These are phyloP conservation scores for Steinernema hermaphroditum DNA, from an alignment of 2,888 invertebrate species.

Conservation along the genomic window DNA sequence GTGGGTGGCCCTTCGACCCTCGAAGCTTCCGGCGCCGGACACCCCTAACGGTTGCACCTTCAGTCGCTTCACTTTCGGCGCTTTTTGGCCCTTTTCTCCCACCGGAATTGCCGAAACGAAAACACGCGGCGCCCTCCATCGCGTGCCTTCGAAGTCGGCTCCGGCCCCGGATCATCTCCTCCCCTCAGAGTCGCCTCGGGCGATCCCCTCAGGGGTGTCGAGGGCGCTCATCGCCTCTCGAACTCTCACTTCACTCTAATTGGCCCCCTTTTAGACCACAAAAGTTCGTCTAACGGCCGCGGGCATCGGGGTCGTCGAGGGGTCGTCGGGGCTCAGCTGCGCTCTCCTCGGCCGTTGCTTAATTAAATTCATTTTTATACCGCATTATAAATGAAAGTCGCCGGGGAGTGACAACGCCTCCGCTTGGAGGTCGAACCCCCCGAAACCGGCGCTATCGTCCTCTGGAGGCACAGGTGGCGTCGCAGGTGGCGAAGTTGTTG, in stretches of 20 bases:
- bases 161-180: not conserved
- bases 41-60: not conserved
- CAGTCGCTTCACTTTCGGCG: not conserved
- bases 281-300: slow-evolving; percentile 1
- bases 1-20: not conserved
- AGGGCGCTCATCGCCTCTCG: not conserved
- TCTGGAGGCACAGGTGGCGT: not conserved
- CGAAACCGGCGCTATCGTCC: not conserved
- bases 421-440: not conserved
- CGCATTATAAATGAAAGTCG: slow-evolving; percentile 17
- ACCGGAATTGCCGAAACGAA: slow-evolving; percentile 8
- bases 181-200: not conserved
- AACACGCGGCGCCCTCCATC: not conserved
- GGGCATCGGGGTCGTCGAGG: not conserved
- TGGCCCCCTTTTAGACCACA: not conserved
- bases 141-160: not conserved
- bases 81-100: not conserved
- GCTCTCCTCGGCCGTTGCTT: slow-evolving; percentile 1
- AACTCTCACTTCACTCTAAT: slow-evolving; percentile 4
- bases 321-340: slow-evolving; percentile 3
- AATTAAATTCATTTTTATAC: slow-evolving; percentile 24
- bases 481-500: not conserved
- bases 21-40: not conserved
- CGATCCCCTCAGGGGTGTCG: not conserved
- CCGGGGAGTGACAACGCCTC: not conserved